A percentile compares a stretch with the other conserved stretches of the same genome.
Conservation (phyloP, 2,113 vertebrate genomes). For the Nothobranchius furzeri region DNA sequence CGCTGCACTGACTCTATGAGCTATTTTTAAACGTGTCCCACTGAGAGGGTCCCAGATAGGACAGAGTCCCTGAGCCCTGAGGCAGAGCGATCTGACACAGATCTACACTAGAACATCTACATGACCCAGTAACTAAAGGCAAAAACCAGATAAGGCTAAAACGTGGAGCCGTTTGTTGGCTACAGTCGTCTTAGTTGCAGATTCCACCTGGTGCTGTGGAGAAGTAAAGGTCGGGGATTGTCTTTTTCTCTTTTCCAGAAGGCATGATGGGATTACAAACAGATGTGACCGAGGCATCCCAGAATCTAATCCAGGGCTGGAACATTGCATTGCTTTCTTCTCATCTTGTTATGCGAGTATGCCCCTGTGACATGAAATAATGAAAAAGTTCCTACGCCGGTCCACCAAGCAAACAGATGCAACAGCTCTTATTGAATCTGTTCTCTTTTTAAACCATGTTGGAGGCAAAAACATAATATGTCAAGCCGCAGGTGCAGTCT, state of each 20-base stretch:
- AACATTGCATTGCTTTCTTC: conserved; percentile 39
- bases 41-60: conserved; percentile 65
- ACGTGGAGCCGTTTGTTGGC: conserved; percentile 25
- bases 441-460: conserved; percentile 9
- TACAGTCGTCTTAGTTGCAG: conserved; percentile 29
- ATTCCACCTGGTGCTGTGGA: conserved; percentile 46
- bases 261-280: conserved; percentile 61
- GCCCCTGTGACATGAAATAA: conserved; percentile 26
- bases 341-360: conserved; percentile 34
- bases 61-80: conserved; percentile 38
- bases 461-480: background rate
- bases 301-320: conserved; percentile 33
- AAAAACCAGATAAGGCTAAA: conserved; percentile 3
- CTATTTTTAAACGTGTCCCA: conserved; percentile 69
- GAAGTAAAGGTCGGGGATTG: conserved; percentile 45
- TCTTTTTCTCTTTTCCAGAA: conserved; percentile 42
- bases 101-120: conserved; percentile 1
- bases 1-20: conserved; percentile 42
- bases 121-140: background rate
- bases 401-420: background rate
- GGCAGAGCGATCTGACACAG: conserved; percentile 33
- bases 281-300: conserved; percentile 59
- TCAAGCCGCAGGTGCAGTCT: background rate
- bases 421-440: conserved; percentile 18
- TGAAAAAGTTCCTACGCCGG: background rate